phyloP scores from a whole-genome alignment of 2,113 vertebrate genomes.

The Oncorhynchus clarkii region DNA sequence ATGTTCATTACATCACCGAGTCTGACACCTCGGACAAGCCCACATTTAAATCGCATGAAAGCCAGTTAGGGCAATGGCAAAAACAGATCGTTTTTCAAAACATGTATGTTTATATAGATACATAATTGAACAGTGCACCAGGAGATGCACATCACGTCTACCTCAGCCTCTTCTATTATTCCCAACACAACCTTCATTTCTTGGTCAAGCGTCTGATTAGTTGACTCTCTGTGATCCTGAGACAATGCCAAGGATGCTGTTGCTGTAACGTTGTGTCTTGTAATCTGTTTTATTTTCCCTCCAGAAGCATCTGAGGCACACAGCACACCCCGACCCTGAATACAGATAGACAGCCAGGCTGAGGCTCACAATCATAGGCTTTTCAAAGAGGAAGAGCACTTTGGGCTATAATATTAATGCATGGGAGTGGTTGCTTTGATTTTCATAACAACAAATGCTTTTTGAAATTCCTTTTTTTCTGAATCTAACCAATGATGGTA shows the following conservation, averaged over 20 bases:
- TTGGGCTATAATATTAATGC: not conserved
- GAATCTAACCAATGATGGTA: not conserved
- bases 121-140: no score
- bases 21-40: no score
- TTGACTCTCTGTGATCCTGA: not conserved
- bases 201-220: no score
- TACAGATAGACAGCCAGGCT: not conserved
- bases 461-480: not conserved
- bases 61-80: no score
- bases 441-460: not conserved
- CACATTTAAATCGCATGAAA: no score
- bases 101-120: no score
- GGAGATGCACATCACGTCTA: no score
- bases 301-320: not conserved
- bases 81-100: no score
- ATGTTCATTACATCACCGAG: no score
- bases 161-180: no score
- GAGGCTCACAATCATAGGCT: not conserved
- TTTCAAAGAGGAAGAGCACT: not conserved
- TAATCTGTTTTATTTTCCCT: not conserved
- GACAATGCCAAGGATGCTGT: not conserved
- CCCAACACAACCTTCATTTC: no score
- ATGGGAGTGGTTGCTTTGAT: not conserved
- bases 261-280: not conserved
- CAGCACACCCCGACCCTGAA: not conserved